Base-by-base conservation (phyloP, 2,797 vertebrate species). In the Halcyon badia region DNA sequence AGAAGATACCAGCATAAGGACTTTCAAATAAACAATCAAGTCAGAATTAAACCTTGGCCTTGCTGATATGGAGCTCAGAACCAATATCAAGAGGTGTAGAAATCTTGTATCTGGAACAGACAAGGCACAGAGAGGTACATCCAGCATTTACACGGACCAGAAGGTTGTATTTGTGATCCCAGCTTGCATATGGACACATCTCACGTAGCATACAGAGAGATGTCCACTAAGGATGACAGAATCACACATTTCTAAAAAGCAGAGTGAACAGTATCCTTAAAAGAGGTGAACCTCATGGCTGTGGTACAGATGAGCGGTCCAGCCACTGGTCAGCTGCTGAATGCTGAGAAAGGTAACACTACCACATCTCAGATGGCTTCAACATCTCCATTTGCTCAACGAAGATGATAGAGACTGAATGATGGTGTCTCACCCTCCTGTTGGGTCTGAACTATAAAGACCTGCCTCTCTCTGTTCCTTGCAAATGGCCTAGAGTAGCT, bases 371-470 rank as follows among this genome's bases (percentile, higher is more conserved):
- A 25, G 7, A 3, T 28, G 35, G 8, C 42, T 82, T 37, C 48
- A 25, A 14, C 39, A 3, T 8, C 35, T 69, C 25, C 20, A 6
- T 54, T 37, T 16, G 14, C 14, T 7, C 15, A 31, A 12, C 3
- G 2, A 33, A 31, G 28, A 13, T 0, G 4, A 1, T 2, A 31
- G n/a, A 83, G 6, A 62, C 5, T 2, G 5, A 1, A 0, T 1
- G 14, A 8, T 5, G 12, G 31, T 46, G 54, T 51, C n/a, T 12
- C 49, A 41, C 2, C 8, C 1, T 2, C 33, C 7, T 19, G 9
- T 14, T 48, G 37, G 39, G n/a, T 49, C 37, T 69, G 64, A n/a
- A 15, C 14, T 30, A 33, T 19, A 69, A 14, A 22, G 1, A 28
- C 22, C 28, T 81, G 14, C 9, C 14, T 35, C 10, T 64, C 52